Base-by-base conservation (phyloP, 2,888 invertebrate species). In the Clistopyga incitator region DNA sequence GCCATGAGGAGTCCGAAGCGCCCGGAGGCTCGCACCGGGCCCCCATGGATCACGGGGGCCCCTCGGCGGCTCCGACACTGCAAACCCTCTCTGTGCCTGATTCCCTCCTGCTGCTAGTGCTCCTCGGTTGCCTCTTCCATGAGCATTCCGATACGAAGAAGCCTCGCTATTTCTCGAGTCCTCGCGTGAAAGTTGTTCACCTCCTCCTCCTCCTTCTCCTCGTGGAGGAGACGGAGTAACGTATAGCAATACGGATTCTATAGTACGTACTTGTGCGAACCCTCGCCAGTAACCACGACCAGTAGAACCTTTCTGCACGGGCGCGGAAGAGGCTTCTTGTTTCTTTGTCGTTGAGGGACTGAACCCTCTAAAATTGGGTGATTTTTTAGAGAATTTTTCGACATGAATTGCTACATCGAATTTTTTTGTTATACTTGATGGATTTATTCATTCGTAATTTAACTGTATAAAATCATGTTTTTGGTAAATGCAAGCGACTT, bases 121-220 rank as follows among this genome's bases (percentile, higher is more conserved):
- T n/a, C 64, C 65, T 70, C 78, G 47, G 23, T 15, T 79, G 52
- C 82, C 79, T 82, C 18, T n/a, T n/a, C 50, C 61, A 6, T 54
- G 68, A 70, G 88, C 87, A 89, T 88, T 87, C 88, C 88, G 86
- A 88, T 87, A 86, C 87, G 87, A 88, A 90, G 89, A 90, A 88
- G 87, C 52, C 86, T 59, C 78, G 71, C 61, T 78, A 45, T 78
- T 50, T 56, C 64, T 74, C 67, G 45, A 85, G 82, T 86, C 88
- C 89, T 89, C 88, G 89, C 90, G 90, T 89, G 90, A 90, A 90
- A 90, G 90, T 90, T 90, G 86, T 87, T 89, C 88, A 78, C 88
- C 87, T 87, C 88, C 87, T 84, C 83, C 81, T 78, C 71, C 84
- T 81, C 82, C 82, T 79, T 78, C 82, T 74, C 59, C 76, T 54